Evolutionary conservation across 2,113 vertebrate genomes (phyloP).

Genomic region (Siniperca knerii): DNA sequence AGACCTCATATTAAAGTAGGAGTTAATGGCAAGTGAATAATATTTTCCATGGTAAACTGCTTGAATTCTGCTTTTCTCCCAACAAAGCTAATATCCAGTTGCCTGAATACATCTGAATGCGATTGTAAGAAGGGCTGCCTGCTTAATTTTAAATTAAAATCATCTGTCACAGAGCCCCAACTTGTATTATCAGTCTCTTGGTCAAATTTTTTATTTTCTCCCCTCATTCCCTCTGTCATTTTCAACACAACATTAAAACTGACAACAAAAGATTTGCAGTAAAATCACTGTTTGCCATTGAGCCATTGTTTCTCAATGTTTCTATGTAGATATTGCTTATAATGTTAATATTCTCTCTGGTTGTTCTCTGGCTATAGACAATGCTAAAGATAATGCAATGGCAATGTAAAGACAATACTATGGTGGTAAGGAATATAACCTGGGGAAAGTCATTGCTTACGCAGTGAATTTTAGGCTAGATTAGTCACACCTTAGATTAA

Average conservation of each 20-base stretch:
- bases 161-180: conserved; percentile 9
- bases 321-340: neutral
- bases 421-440: too few species aligned
- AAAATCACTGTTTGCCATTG: neutral
- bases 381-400: neutral
- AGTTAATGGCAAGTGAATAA: conserved; percentile 56
- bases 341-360: neutral
- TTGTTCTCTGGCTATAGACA: neutral
- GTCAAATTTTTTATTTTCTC: neutral
- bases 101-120: conserved; percentile 50
- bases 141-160: conserved; percentile 25
- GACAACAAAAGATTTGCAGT: neutral
- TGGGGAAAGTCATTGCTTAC: too few species aligned
- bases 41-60: conserved; percentile 68
- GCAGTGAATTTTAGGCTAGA: too few species aligned
- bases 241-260: neutral
- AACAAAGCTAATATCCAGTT: conserved; percentile 40
- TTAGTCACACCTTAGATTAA: too few species aligned
- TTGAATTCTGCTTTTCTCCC: conserved; percentile 41
- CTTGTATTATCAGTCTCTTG: neutral
- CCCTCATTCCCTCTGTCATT: neutral
- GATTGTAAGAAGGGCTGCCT: conserved; percentile 9
- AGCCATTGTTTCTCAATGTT: neutral
- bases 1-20: conserved; percentile 51
- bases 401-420: too few species aligned